A percentile compares a stretch with the other conserved stretches of the same genome.
phyloP scores from a whole-genome alignment of 2,797 vertebrate species.

The Centroberyx gerrardi region DNA sequence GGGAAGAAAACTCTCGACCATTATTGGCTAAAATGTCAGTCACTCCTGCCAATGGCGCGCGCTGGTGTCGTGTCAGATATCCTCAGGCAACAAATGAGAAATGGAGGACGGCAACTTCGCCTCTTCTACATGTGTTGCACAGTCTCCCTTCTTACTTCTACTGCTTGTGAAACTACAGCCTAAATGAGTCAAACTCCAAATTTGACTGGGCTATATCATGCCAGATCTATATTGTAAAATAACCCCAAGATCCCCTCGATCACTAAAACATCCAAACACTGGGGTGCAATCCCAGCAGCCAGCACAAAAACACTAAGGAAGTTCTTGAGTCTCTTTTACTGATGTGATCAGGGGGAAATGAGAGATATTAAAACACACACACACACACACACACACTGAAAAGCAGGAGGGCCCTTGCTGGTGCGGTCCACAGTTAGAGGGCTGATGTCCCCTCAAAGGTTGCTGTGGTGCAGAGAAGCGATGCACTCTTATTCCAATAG shows the following conservation, averaged over 20 bases:
- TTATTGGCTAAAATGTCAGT: slow-evolving; percentile 90
- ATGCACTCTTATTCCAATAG: slow-evolving; percentile 82
- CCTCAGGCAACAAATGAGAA: slow-evolving; percentile 73
- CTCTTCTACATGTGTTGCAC: slow-evolving; percentile 62
- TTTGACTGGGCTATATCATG: slow-evolving; percentile 5
- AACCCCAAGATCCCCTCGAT: slow-evolving; percentile 33
- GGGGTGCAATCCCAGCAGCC: slow-evolving; percentile 25
- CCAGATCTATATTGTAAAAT: slow-evolving; percentile 30
- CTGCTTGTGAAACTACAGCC: slow-evolving; percentile 25
- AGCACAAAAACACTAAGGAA: slow-evolving; percentile 19
- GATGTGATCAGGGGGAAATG: slow-evolving; percentile 5
- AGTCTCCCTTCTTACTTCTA: slow-evolving; percentile 18
- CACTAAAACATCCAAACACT: slow-evolving; percentile 19
- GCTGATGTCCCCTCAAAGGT: slow-evolving; percentile 67
- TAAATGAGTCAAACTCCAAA: slow-evolving; percentile 43
- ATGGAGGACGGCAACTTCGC: slow-evolving; percentile 59
- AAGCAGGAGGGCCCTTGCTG: slow-evolving; percentile 22
- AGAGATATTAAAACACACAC: background rate
- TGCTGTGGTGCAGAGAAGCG: slow-evolving; percentile 72
- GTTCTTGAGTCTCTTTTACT: slow-evolving; percentile 12
- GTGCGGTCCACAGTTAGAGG: slow-evolving; percentile 58
- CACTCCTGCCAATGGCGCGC: slow-evolving; percentile 83
- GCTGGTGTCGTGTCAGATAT: slow-evolving; percentile 83
- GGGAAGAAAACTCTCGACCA: slow-evolving; percentile 83
- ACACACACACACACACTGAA: slow-evolving; percentile 17